Conservation (phyloP, 2,797 vertebrate genomes). For the Yasuhikotakia modesta region DNA sequence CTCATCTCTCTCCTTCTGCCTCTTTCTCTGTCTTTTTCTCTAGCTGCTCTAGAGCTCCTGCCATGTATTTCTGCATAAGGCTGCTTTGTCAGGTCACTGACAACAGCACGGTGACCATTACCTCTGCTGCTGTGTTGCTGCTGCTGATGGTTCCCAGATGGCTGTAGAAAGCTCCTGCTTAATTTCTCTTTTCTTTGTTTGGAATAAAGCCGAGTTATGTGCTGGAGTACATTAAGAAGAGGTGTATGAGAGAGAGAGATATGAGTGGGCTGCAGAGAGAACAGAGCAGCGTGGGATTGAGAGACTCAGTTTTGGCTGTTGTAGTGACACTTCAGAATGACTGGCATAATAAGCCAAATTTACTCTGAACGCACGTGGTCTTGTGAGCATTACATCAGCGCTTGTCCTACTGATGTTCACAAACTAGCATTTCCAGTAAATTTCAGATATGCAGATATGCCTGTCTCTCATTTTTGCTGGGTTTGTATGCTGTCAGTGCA, state of each 20-base stretch:
- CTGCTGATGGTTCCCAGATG: conserved; percentile 83
- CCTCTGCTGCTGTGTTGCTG: conserved; percentile 69
- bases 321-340: conserved; percentile 28
- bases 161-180: conserved; percentile 54
- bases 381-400: conserved; percentile 3
- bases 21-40: background rate
- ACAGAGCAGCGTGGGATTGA: conserved; percentile 11
- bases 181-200: conserved; percentile 30
- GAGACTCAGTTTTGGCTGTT: conserved; percentile 30
- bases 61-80: conserved; percentile 40
- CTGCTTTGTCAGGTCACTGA: conserved; percentile 76
- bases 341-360: conserved; percentile 22
- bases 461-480: no score
- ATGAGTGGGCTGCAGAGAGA: conserved; percentile 33
- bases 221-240: conserved; percentile 39
- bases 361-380: background rate
- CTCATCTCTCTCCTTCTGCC: no score
- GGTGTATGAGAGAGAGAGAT: conserved; percentile 60
- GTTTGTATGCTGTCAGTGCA: no score
- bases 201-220: conserved; percentile 31
- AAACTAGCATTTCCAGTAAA: no score
- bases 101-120: conserved; percentile 74
- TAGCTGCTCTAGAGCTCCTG: conserved; percentile 4
- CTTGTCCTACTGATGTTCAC: background rate
- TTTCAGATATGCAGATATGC: no score